Conservation (phyloP, 2,113 vertebrate species). For the Scatophagus argus region DNA sequence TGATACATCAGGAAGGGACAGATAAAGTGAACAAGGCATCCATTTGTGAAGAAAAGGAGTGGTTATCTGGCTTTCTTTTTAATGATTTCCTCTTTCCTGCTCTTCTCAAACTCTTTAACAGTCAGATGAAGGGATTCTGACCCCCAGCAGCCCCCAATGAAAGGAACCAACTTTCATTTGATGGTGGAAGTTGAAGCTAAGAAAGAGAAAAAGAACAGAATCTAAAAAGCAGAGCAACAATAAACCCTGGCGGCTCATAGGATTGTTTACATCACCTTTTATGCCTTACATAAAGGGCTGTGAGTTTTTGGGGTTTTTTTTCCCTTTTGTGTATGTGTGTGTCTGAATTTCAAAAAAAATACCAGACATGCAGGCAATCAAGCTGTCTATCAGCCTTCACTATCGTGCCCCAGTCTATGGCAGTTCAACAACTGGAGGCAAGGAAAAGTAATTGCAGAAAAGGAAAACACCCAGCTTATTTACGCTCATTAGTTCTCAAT, state of each 20-base stretch:
- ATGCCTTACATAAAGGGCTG: slow-evolving; percentile 22
- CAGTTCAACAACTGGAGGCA: slow-evolving; percentile 56
- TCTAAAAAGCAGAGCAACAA: slow-evolving; percentile 47
- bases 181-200: slow-evolving; percentile 50
- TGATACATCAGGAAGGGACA: slow-evolving; percentile 71
- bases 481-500: slow-evolving; percentile 59
- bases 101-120: slow-evolving; percentile 63
- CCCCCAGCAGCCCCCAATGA: slow-evolving; percentile 14
- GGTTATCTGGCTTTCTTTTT: slow-evolving; percentile 58
- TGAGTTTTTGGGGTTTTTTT: background rate
- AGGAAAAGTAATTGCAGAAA: slow-evolving; percentile 59
- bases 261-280: slow-evolving; percentile 6
- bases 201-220: slow-evolving; percentile 34
- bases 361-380: slow-evolving; percentile 39
- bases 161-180: slow-evolving; percentile 52
- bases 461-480: slow-evolving; percentile 65
- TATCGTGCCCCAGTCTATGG: slow-evolving; percentile 8
- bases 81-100: slow-evolving; percentile 66
- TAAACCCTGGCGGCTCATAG: slow-evolving; percentile 16
- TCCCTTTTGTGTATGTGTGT: background rate
- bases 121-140: slow-evolving; percentile 62
- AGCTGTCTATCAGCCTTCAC: slow-evolving; percentile 49
- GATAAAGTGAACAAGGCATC: slow-evolving; percentile 66
- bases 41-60: slow-evolving; percentile 38
- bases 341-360: slow-evolving; percentile 15